phyloP scores from a whole-genome alignment of 2,113 vertebrate species.

The Paratilapia polleni region DNA sequence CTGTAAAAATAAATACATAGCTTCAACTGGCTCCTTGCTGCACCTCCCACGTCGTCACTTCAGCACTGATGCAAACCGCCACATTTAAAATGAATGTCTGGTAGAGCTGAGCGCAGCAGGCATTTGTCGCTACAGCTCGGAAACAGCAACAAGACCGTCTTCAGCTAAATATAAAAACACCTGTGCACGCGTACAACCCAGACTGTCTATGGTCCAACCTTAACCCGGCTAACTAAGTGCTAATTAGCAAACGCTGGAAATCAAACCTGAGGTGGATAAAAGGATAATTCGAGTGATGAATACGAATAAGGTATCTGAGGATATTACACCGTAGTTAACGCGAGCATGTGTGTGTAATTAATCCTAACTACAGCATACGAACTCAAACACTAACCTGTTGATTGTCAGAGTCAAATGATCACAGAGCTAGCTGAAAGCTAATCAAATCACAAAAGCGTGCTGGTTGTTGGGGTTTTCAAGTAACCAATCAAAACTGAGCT shows the following conservation, averaged over 20 bases:
- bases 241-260: conserved; percentile 41
- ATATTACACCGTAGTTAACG: background rate
- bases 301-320: background rate
- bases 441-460: background rate
- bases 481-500: conserved; percentile 47
- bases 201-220: background rate
- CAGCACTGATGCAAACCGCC: conserved; percentile 56
- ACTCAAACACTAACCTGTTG: conserved; percentile 64
- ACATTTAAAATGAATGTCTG: conserved; percentile 60
- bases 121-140: background rate
- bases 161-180: background rate
- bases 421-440: conserved; percentile 13
- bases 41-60: conserved; percentile 70
- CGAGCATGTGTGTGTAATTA: background rate
- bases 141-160: background rate
- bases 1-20: background rate
- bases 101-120: background rate
- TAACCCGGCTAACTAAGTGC: conserved; percentile 37
- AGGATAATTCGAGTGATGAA: background rate
- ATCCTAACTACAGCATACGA: background rate
- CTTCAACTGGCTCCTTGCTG: conserved; percentile 44
- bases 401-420: conserved; percentile 33
- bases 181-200: background rate
- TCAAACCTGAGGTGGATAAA: background rate
- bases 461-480: background rate